Conservation (phyloP, 1,140 invertebrate species). For the Drosophila sp. region DNA sequence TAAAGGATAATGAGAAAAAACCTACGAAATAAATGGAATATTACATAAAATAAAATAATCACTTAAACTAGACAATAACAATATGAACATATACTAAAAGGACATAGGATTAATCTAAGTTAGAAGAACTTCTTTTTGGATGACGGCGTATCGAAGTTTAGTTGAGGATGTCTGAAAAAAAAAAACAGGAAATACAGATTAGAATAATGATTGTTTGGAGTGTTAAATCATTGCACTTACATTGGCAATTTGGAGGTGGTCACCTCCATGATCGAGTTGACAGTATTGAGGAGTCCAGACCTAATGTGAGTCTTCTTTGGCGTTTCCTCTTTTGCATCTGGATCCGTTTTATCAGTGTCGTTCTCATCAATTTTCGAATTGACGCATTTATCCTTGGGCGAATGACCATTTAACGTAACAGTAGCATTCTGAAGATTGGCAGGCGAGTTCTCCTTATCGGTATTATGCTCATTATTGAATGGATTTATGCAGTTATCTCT, state of each 20-base stretch:
- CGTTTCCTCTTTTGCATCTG: background rate
- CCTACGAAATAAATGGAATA: background rate
- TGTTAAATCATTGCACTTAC: slow-evolving; percentile 4
- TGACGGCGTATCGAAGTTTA: slow-evolving; percentile 57
- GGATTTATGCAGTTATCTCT: slow-evolving; percentile 53
- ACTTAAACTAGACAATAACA: slow-evolving; percentile 4
- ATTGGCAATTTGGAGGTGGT: slow-evolving; percentile 30
- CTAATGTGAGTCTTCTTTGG: background rate
- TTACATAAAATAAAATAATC: background rate
- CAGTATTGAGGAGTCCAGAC: background rate
- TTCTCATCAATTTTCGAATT: background rate
- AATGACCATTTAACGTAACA: background rate
- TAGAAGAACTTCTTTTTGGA: slow-evolving; percentile 71
- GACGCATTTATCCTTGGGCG: background rate
- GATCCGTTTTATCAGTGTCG: background rate
- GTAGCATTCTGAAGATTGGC: background rate
- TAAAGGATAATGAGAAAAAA: no score
- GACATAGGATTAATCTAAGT: background rate
- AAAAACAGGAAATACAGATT: background rate
- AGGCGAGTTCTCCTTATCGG: slow-evolving; percentile 24
- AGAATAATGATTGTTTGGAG: background rate
- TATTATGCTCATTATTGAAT: background rate
- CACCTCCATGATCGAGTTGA: background rate
- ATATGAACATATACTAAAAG: background rate
- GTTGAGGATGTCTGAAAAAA: slow-evolving; percentile 53